Evolutionary conservation across 1,140 invertebrate species (phyloP).

Genomic region (Brachionus rotundiformis): DNA sequence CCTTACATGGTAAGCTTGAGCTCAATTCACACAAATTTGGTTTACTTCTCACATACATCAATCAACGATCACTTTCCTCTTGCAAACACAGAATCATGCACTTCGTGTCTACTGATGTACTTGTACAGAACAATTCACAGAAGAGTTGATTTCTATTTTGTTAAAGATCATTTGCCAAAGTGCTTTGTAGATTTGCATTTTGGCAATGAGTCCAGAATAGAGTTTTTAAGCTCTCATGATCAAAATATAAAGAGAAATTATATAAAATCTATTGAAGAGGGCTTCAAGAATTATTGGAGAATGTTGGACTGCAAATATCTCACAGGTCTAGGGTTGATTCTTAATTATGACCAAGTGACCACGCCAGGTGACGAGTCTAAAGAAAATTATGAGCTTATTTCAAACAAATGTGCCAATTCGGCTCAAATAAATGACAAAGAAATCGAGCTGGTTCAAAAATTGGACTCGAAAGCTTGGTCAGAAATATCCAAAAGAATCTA

Average conservation of each 20-base stretch:
- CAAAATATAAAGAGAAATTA: background rate
- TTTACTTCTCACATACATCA: conserved; percentile 15
- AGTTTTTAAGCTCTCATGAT: background rate
- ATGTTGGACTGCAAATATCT: conserved; percentile 24
- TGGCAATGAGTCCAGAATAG: background rate
- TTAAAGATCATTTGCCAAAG: conserved; percentile 44
- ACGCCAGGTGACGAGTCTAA: conserved; percentile 8
- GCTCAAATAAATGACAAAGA: background rate
- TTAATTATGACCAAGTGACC: background rate
- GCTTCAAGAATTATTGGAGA: conserved; percentile 30
- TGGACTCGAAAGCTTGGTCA: background rate
- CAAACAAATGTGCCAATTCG: background rate
- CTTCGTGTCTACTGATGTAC: conserved; percentile 38
- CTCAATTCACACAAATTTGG: background rate
- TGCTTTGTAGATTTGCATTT: conserved; percentile 42
- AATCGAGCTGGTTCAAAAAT: background rate
- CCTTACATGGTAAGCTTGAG: conserved; percentile 30
- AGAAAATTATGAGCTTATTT: conserved; percentile 42
- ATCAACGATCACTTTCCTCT: background rate
- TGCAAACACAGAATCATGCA: background rate
- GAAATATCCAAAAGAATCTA: conserved; percentile 20
- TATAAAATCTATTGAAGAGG: conserved; percentile 10
- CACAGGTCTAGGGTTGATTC: conserved; percentile 4
- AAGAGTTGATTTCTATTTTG: conserved; percentile 36
- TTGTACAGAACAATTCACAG: conserved; percentile 37